Conservation (phyloP, 2,113 vertebrate species). For the Tachycineta bicolor region DNA sequence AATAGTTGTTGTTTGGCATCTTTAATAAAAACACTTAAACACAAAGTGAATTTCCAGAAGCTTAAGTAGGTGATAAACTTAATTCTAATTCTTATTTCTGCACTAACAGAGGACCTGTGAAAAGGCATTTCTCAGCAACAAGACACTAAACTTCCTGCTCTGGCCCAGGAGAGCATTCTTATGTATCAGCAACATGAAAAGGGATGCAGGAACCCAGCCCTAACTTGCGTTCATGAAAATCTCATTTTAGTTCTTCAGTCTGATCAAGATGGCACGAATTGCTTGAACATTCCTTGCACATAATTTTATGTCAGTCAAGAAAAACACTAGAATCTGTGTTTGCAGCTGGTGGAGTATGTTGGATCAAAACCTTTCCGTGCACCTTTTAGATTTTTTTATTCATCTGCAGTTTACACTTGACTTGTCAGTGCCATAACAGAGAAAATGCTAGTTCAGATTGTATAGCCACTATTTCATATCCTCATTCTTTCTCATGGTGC, state of each 20-base stretch:
- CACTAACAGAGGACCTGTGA: background rate
- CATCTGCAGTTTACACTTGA: background rate
- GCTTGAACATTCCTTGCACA: background rate
- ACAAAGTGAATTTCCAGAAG: background rate
- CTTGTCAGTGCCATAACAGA: background rate
- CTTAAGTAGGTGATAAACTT: background rate
- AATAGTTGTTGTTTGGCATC: background rate
- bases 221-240: background rate
- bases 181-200: rapidly evolving
- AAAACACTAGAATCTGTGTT: background rate
- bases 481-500: background rate
- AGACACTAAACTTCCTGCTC: background rate
- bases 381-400: background rate
- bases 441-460: background rate
- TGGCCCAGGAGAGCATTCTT: background rate
- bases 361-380: background rate
- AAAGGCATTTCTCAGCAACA: background rate
- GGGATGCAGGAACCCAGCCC: background rate
- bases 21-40: background rate
- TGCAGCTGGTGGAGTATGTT: background rate
- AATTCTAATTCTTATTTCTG: background rate
- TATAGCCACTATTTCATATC: background rate
- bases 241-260: background rate
- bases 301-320: background rate
- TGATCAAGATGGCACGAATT: background rate